Base-by-base conservation (phyloP, 2,113 vertebrate genomes). In the Scomber scombrus region DNA sequence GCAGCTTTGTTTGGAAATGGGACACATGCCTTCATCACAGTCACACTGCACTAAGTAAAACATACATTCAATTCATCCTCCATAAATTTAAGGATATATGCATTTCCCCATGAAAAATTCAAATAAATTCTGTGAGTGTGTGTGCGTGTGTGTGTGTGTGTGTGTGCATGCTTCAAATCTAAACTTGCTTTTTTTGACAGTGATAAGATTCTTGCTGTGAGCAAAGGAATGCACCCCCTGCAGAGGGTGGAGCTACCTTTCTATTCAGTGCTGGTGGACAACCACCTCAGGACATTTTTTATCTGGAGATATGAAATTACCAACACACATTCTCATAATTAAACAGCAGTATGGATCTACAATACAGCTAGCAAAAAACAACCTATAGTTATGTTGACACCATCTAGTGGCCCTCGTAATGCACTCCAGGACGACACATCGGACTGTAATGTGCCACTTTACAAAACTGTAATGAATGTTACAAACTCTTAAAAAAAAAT, bases 211-310 rank as follows among this genome's bases (percentile, higher is more conserved):
- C 86, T 78, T 65, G 72, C 86, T 90, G 88, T 72, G 87, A 92
- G 84, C 86, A 92, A 94, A 94, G 89, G 76, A 92, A 94, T 91
- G 80, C 88, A 77, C 86, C 56, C 75, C 77, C 68, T 82, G 81
- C 82, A 85, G 87, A 81, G 82, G 82, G 87, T 46, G 86, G 89
- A 70, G 81, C 77, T 85, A 83, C 67, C 71, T 85, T 86, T 86
- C 72, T 80, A 87, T 86, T 73, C 84, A 80, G 71, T 21, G 49
- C 50, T 55, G 64, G 69, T 56, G 47, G 71, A 84, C 77, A 75
- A 85, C 75, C 79, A 92, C 90, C 87, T 82, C 73, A 88, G 93
- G 87, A 91, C 76, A 86, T 87, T 94, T 93, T 77, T 90, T 91
- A 93, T 94, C 87, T 87, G 78, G 56, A 92, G 84, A 93, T 94